A percentile compares a stretch with the other conserved stretches of the same genome.
Evolutionary conservation across 2,797 vertebrate genomes (phyloP).

Genomic region (Discoglossus pictus): DNA sequence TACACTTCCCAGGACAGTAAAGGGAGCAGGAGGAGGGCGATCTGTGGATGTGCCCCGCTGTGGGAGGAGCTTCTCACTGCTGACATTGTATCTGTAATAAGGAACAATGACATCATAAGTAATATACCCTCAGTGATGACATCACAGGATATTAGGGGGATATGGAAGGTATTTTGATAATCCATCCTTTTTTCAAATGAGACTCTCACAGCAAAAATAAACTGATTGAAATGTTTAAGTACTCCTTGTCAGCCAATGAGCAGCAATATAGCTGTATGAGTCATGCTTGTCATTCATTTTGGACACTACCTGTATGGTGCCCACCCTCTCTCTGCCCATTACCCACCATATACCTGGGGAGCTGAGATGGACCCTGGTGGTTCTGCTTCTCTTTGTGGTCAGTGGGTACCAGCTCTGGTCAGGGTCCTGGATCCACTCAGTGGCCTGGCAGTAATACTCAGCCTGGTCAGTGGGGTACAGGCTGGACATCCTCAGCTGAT

Average conservation of each 20-base stretch:
- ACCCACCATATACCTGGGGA: background rate
- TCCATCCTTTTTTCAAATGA: background rate
- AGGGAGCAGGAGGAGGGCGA: background rate
- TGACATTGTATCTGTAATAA: constrained; percentile 30
- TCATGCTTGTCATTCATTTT: too few relatives aligned
- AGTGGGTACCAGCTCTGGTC: constrained; percentile 79
- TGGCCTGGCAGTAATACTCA: constrained; percentile 62
- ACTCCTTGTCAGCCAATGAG: too few relatives aligned
- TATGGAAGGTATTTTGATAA: background rate
- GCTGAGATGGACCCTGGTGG: background rate
- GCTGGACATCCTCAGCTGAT: constrained; percentile 58
- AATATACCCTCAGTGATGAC: background rate
- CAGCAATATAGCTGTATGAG: too few relatives aligned
- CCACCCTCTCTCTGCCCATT: background rate
- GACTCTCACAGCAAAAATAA: background rate
- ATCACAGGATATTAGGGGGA: too few relatives aligned
- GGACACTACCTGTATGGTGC: too few relatives aligned
- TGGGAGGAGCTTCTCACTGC: background rate
- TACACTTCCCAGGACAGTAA: background rate
- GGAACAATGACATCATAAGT: background rate
- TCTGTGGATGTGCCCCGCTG: background rate
- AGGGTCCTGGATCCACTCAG: constrained; percentile 77
- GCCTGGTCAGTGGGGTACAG: constrained; percentile 57
- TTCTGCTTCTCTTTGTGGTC: constrained; percentile 6
- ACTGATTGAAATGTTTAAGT: too few relatives aligned